These are phyloP conservation scores for Lucilia sericata DNA, from an alignment of 1,140 invertebrate species.

Conservation along the genomic window DNA sequence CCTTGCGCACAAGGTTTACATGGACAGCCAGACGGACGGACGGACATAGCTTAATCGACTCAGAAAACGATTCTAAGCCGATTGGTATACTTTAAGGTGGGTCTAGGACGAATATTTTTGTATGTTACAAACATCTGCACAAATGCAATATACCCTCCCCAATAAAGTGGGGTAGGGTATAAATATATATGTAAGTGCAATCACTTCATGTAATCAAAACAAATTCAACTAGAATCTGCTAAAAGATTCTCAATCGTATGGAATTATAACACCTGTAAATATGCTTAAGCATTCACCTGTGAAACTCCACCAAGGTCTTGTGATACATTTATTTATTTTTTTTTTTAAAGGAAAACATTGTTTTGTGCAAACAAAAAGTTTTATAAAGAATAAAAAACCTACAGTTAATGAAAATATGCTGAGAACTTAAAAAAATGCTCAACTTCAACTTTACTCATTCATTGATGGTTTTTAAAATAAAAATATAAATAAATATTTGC, in stretches of 20 bases:
- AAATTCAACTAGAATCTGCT: background rate
- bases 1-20: no score
- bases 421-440: background rate
- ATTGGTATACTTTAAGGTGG: no score
- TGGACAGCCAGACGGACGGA: no score
- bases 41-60: no score
- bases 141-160: no score
- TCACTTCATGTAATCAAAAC: background rate
- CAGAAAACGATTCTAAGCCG: no score
- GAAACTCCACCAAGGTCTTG: constrained; percentile 10
- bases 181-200: background rate
- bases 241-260: background rate
- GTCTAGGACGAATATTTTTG: no score
- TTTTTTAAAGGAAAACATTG: background rate
- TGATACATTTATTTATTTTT: background rate
- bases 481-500: background rate
- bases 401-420: background rate
- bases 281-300: constrained; percentile 23
- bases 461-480: constrained; percentile 12
- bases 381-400: background rate
- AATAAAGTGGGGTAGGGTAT: no score
- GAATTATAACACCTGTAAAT: constrained; percentile 11
- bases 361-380: background rate
- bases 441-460: constrained; percentile 10
- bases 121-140: no score